Evolutionary conservation across 1,140 invertebrate species (phyloP).

Genomic region (Archegozetes longisetosus): DNA sequence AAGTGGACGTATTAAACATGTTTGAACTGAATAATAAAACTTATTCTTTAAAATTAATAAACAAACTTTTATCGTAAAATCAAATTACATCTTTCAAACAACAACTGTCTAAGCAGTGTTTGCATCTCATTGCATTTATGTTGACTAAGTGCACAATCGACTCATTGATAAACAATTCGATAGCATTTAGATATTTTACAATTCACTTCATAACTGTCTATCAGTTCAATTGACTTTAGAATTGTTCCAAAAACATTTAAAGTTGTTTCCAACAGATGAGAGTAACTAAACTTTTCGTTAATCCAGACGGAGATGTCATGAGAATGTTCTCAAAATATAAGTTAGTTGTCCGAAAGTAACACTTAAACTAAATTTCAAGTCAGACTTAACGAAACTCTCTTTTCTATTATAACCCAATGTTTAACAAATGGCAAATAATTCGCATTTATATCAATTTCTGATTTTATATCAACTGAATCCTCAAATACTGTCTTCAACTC

Average conservation of each 20-base stretch:
- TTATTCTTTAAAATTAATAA: too few species aligned
- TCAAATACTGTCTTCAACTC: not conserved
- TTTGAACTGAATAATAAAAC: too few species aligned
- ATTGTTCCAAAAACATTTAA: not conserved
- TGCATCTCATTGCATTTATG: not conserved
- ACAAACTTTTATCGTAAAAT: too few species aligned
- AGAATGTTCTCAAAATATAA: not conserved
- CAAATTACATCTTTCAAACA: too few species aligned
- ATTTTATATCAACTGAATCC: not conserved
- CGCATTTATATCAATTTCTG: not conserved
- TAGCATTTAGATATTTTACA: not conserved
- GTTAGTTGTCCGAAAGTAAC: not conserved
- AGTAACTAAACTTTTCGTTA: not conserved
- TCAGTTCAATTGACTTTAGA: not conserved
- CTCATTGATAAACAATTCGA: not conserved
- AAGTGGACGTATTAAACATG: too few species aligned
- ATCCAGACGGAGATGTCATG: not conserved
- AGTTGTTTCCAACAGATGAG: not conserved
- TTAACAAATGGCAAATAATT: not conserved
- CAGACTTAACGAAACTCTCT: not conserved
- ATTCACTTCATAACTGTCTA: not conserved
- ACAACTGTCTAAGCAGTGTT: too few species aligned
- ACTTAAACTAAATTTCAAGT: not conserved
- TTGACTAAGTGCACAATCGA: not conserved
- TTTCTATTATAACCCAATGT: not conserved